These are phyloP conservation scores for Amblyornis subalaris DNA, from an alignment of 2,113 vertebrate genomes.

Conservation along the genomic window DNA sequence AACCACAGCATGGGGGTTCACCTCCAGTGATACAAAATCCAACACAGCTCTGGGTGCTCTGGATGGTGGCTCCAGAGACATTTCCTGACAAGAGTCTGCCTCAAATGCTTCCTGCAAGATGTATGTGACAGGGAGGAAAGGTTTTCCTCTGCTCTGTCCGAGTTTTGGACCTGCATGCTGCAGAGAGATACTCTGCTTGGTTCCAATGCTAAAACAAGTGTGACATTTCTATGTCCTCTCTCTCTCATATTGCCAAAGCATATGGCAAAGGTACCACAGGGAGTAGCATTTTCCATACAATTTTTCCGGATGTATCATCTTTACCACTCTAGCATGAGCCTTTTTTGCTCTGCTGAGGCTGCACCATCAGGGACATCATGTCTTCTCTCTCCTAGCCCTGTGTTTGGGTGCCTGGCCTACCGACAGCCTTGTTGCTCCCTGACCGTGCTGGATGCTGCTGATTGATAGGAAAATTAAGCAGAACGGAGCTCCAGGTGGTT, in stretches of 20 bases:
- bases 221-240: neutral
- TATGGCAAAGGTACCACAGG: neutral
- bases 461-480: neutral
- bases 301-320: neutral
- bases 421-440: neutral
- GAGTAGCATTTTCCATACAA: neutral
- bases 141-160: neutral
- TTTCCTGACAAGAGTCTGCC: neutral
- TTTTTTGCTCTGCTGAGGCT: neutral
- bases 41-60: neutral
- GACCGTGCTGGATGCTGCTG: neutral
- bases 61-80: neutral
- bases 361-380: rapidly evolving
- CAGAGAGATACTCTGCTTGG: neutral
- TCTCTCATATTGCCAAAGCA: neutral
- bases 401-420: neutral
- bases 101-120: neutral
- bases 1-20: neutral
- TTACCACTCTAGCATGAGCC: neutral
- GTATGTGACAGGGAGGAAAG: neutral
- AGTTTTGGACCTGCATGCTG: neutral
- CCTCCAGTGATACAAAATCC: neutral
- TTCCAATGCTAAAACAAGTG: neutral
- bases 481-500: neutral
- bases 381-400: neutral